Evolutionary conservation across 2,113 vertebrate genomes (phyloP), one percentile per base, ranked within the genome.

Genomic region (Rafetus swinhoei): DNA sequence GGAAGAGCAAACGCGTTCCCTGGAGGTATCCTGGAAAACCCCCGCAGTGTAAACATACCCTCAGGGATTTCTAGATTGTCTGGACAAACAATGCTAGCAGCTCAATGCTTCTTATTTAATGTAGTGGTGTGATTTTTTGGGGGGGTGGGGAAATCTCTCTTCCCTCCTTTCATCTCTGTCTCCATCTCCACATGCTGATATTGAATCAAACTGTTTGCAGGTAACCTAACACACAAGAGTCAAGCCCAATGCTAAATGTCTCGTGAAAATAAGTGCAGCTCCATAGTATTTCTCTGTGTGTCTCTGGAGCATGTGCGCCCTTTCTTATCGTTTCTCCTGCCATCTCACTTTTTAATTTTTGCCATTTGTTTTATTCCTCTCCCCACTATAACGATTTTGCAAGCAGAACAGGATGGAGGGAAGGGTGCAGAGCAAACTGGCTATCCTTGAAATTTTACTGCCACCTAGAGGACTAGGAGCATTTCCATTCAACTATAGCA

Each of bases 381-480:
- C n/a, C 14, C 79, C n/a, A 16, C 59, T 56, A 21, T 2, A 74
- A 45, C 65, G 1, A 39, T 13, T 85, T 57, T 24, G n/a, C 52
- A 50, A 13, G 50, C 77, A 21, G 55, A 79, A 62, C 92, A 74
- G 22, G 4, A 7, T 54, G 7, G 35, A 39, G 74, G 39, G 39
- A 76, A 76, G 11, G 11, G 12, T 39, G 25, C 3, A 0, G 8
- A 16, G 32, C 25, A 35, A 2, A 7, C n/a, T 19, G 35, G 53
- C 74, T 32, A 72, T 96, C 89, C 45, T 95, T 97, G 95, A 97
- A 88, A 93, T 77, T 62, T 87, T 90, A 93, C 95, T 97, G 98
- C 98, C 98, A 98, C 94, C 98, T 97, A 97, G 97, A 94, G 98
- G 97, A 92, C 4, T 0, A 97, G 96, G 94, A 97, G 96, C 90